Evolutionary conservation across 2,797 vertebrate genomes (phyloP), one percentile per base, ranked within the genome.

Genomic region (Enteromius thamalakanensis): DNA sequence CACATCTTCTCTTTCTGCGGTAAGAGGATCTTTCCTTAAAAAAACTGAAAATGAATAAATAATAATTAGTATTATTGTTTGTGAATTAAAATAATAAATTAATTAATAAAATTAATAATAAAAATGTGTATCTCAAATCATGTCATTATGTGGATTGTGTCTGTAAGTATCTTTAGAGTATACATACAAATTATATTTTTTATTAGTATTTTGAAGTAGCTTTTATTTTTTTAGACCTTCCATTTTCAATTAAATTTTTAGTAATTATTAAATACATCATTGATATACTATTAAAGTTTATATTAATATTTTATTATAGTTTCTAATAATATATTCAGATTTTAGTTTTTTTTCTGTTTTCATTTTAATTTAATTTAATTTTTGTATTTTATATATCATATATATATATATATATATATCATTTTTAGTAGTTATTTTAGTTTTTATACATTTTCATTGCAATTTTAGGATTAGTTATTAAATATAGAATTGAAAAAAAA

Each of bases 1-100:
- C 98, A 98, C 91, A 98, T 99, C 90, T 95, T 98, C 89, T 99
- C 97, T 75, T 98, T 99, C 92, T 99, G 98, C 4, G 97, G 98
- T 99, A 94, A 97, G 95, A 87, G 45, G 10, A 76, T 1, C 2
- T 45, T 11, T 9, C 4, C 14, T 74, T n/a, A 34, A 29, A 49
- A 29, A 71, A 8, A 7, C 4, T 1, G 17, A 11, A 53, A 49
- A 42, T 42, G 9, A 11, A 42, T 42, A 42, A 11, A 42, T 42
- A 11, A 42, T 42, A 42, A 42, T 42, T 1, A 55, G 3, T n/a
- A 17, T n/a, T n/a, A 34, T 9, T 32, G 37, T 19, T 34, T 53
- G 12, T 47, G 10, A 71, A 71, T 23, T 34, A 10, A 53, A 11
- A 26, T 26, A 26, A 26, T 26, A 26, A 26, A 49, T 11, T 32